Base-by-base conservation (phyloP, 2,888 invertebrate species). In the Eupithecia vulgata region DNA sequence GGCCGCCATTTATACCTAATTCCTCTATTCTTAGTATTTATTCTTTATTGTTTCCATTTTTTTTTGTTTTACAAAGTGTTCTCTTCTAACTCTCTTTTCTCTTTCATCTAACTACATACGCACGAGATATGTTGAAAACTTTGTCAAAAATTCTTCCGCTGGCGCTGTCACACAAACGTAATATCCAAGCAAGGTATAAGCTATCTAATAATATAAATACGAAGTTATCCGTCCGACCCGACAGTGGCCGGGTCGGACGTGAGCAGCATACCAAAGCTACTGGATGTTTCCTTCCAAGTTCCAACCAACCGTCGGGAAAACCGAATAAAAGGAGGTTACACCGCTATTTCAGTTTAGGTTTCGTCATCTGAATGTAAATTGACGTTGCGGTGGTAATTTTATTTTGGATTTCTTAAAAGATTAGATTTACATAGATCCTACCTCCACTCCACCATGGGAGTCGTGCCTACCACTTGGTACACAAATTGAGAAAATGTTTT, bases 191-290 rank as follows among this genome's bases (percentile, higher is more conserved):
- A n/a, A 52, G 52, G n/a, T n/a, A 21, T 52, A 48, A n/a, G 48
- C 21, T 61, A 61, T 61, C 59, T 61, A 61, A 61, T 61, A 62
- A 34, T 68, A 69, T 70, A 45, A 70, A 64, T 70, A 37, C 48
- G 30, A 52, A 70, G 48, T 42, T 25, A 59, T 64, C 48, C 15
- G 68, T 66, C 34, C 34, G 70, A 68, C 62, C 48, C n/a, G 70
- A 68, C 68, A 68, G 75, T 42, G 64, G 37, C 35, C 45, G 21
- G 62, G 64, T 64, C 5, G 25, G 61, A 72, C 70, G 73, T 73
- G 73, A 62, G 25, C 34, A 15, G 66, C 34, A 62, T 67, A 10
- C 45, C 0, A 13, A 40, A 10, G 13, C 30, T 13, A 3, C 30
- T 7, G 35, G 17, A n/a, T 30, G 37, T 13, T 61, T 61, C 34